Conservation (phyloP, 2,797 vertebrate species). For the Aphelocoma californica region DNA sequence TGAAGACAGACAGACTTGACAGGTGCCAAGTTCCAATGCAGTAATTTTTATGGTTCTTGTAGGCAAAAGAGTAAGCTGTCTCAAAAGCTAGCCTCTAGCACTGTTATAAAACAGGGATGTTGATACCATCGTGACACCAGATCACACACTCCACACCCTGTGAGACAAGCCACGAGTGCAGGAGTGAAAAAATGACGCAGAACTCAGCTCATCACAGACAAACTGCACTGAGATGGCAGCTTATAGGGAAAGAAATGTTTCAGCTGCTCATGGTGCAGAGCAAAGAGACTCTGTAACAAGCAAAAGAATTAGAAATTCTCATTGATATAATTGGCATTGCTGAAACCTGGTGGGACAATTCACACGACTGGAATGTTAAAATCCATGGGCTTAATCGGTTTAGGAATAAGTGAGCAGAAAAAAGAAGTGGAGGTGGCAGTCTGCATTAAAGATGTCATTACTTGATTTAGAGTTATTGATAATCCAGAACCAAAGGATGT, state of each 20-base stretch:
- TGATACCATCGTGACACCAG: neutral
- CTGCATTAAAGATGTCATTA: slow-evolving; percentile 10
- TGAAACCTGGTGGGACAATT: slow-evolving; percentile 25
- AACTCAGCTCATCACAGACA: neutral
- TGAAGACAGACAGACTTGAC: neutral
- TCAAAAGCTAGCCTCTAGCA: neutral
- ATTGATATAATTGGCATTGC: neutral
- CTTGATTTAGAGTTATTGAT: slow-evolving; percentile 29
- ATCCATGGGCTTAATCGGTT: neutral
- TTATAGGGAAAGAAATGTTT: neutral
- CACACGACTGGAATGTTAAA: slow-evolving; percentile 6
- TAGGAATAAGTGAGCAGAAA: neutral
- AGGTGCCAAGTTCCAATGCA: neutral
- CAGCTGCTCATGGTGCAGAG: neutral
- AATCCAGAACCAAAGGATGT: slow-evolving; percentile 12
- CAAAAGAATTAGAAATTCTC: neutral
- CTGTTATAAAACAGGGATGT: neutral
- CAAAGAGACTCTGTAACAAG: neutral
- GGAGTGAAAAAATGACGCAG: neutral
- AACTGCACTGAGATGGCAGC: neutral
- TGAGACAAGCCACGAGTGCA: neutral
- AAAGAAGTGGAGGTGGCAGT: neutral
- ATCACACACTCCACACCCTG: neutral
- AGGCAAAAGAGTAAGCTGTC: neutral
- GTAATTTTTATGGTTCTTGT: neutral